Base-by-base conservation (phyloP, 1,140 invertebrate species). In the Caenorhabditis remanei region DNA sequence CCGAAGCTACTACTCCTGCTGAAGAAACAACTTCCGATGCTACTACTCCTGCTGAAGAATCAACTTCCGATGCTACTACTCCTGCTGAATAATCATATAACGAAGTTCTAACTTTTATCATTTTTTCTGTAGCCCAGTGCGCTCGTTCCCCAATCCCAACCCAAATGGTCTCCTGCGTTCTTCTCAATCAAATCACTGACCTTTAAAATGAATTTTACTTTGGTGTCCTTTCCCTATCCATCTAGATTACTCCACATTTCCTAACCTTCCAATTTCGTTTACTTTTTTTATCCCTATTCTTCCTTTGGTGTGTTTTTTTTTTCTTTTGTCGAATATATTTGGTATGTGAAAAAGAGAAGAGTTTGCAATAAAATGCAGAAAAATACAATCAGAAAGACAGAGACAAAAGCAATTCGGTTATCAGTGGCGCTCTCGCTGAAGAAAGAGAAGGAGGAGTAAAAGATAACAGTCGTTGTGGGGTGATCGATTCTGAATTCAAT, bases 361-460 rank as follows among this genome's bases (percentile, higher is more conserved):
- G 71, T 50, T 79, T 79, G 46, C 71, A 79, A 79, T 79, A 79
- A 48, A 50, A 79, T 50, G 71, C 43, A 79, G 71, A 79, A 79
- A 79, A 21, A 63, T 71, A 71, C 71, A 79, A 50, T 50, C 71
- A 79, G 53, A 46, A 79, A 79, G 71, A 79, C 46, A 79, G 65
- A 50, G 71, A 50, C 46, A 79, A 79, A 50, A 19, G 71, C 19
- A 46, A 53, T 53, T 79, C 71, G 71, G 71, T 79, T 79, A 79
- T 79, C 71, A 79, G 71, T 50, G 46, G 19, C 71, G 71, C 71
- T 16, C 67, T 71, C n/a, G 32, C 63, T 41, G 63, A 67, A 67
- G 71, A 63, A 1, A 19, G 65, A 50, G 71, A 13, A 79, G 71
- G 46, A 46, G 24, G 19, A 79, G 71, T 24, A 50, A 4, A 13